Evolutionary conservation across 2,113 vertebrate genomes (phyloP).

Genomic region (Cololabis saira): DNA sequence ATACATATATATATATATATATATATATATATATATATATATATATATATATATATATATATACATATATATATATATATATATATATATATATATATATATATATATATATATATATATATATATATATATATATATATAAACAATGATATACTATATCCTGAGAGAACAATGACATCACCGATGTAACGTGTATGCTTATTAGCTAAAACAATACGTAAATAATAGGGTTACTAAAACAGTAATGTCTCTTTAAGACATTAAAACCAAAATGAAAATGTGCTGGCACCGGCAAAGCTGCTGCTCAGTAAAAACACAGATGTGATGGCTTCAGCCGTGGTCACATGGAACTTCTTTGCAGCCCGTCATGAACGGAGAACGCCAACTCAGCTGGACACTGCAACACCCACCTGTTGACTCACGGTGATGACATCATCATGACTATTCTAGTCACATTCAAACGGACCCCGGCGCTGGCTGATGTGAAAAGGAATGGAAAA

Average conservation of each 20-base stretch:
- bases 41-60: constrained; percentile 26
- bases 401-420: constrained; percentile 74
- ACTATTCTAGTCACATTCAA: constrained; percentile 58
- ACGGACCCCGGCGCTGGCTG: constrained; percentile 16
- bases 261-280: constrained; percentile 29
- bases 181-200: constrained; percentile 25
- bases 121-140: constrained; percentile 37
- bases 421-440: constrained; percentile 68
- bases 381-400: constrained; percentile 62
- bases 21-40: constrained; percentile 40
- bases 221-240: constrained; percentile 9
- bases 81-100: not conserved
- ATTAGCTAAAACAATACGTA: not conserved
- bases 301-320: constrained; percentile 41
- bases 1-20: constrained; percentile 29
- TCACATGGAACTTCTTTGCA: constrained; percentile 49
- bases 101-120: constrained; percentile 20
- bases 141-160: constrained; percentile 1
- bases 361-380: constrained; percentile 31
- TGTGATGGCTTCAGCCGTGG: constrained; percentile 47
- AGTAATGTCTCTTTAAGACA: constrained; percentile 1
- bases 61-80: not conserved
- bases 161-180: too few species aligned
- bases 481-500: not conserved
- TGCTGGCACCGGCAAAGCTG: constrained; percentile 20